phyloP scores from a whole-genome alignment of 2,113 vertebrate genomes.

The Ibidorhyncha struthersii region DNA sequence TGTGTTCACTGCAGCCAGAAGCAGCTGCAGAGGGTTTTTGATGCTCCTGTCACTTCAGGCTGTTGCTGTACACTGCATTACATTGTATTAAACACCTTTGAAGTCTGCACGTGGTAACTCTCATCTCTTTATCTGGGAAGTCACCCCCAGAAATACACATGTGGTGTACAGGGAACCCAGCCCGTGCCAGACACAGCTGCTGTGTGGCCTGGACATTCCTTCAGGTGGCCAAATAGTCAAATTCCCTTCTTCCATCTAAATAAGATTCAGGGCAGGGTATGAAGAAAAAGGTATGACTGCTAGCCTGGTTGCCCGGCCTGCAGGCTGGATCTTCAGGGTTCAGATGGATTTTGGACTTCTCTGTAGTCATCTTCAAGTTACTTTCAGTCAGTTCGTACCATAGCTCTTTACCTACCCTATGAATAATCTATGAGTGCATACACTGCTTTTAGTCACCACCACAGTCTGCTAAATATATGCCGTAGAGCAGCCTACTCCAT shows the following conservation, averaged over 20 bases:
- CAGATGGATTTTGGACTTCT: not conserved
- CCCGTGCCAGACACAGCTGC: fast-evolving
- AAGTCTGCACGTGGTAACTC: not conserved
- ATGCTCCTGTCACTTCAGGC: not conserved
- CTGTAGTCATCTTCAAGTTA: not conserved
- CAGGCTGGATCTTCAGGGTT: not conserved
- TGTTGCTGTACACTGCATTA: not conserved
- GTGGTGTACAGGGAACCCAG: not conserved
- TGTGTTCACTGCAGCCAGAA: not conserved
- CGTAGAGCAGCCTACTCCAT: not conserved
- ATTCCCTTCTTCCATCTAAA: not conserved
- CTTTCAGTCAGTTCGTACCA: not conserved
- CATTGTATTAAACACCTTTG: not conserved
- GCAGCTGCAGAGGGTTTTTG: not conserved
- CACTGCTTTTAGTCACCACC: not conserved
- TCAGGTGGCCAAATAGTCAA: not conserved
- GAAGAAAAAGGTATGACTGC: not conserved
- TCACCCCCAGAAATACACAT: not conserved
- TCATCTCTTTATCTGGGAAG: not conserved
- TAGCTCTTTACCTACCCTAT: not conserved
- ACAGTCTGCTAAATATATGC: not conserved
- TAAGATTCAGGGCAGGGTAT: not conserved
- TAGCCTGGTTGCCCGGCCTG: not conserved
- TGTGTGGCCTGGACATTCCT: not conserved
- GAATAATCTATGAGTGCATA: not conserved